phyloP scores from a whole-genome alignment of 2,113 vertebrate genomes.

The Pipra filicauda region DNA sequence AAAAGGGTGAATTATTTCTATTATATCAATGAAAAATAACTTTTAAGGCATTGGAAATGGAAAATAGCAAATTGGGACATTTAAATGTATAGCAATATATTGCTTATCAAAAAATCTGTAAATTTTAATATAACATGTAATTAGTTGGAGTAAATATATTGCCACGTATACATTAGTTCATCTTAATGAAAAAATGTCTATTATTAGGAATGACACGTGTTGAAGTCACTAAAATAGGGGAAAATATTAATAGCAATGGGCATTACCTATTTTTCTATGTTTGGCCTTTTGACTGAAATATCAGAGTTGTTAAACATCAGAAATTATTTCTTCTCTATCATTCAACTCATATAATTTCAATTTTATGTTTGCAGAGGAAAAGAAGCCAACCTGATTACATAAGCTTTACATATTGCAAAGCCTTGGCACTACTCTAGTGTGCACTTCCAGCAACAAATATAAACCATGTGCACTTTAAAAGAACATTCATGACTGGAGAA shows the following conservation, averaged over 20 bases:
- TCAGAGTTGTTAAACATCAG: neutral
- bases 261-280: neutral
- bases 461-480: neutral
- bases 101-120: neutral
- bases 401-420: neutral
- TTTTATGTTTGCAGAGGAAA: neutral
- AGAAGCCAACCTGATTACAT: neutral
- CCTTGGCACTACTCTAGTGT: neutral
- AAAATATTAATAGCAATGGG: neutral
- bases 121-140: neutral
- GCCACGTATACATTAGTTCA: neutral
- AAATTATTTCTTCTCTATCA: neutral
- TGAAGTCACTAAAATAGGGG: neutral
- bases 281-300: neutral
- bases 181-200: neutral
- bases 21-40: neutral
- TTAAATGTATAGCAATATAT: neutral
- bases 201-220: neutral
- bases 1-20: neutral
- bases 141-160: neutral
- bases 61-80: neutral
- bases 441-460: neutral
- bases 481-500: neutral
- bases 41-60: neutral
- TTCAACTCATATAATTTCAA: neutral